These are phyloP conservation scores for Dryas iulia DNA, from an alignment of 1,140 invertebrate species.

Conservation along the genomic window DNA sequence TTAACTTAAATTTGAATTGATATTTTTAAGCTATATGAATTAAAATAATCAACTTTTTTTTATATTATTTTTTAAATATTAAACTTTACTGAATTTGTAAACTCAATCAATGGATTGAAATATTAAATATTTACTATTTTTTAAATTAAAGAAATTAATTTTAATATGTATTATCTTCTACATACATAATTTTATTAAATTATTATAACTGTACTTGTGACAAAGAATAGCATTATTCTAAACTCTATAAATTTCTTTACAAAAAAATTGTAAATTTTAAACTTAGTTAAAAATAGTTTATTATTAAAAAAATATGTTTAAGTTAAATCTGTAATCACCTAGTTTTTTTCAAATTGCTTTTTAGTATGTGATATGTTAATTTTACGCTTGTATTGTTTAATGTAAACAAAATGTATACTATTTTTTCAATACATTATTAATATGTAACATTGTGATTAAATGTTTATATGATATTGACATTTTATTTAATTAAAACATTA, in stretches of 20 bases:
- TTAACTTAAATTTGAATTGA: background rate
- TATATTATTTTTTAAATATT: no score
- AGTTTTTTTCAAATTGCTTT: background rate
- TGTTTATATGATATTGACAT: slow-evolving; percentile 25
- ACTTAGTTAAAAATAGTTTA: no score
- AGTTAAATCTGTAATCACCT: background rate
- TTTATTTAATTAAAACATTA: slow-evolving; percentile 33
- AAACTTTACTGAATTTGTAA: no score
- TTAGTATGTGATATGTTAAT: slow-evolving; percentile 10
- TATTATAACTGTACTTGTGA: background rate
- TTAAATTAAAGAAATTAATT: no score
- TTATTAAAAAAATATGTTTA: no score
- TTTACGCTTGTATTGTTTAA: slow-evolving; percentile 19
- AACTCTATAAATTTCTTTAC: background rate
- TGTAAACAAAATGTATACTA: slow-evolving; percentile 16
- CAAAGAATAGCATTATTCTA: no score
- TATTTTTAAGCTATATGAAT: no score
- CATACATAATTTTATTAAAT: background rate
- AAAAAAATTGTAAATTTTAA: no score
- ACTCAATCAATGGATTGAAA: no score
- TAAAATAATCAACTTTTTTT: no score
- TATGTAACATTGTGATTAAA: slow-evolving; percentile 43
- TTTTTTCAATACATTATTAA: slow-evolving; percentile 41
- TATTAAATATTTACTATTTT: no score
- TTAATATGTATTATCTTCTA: no score